phyloP scores from a whole-genome alignment of 1,140 invertebrate genomes.

The Planococcus citri region DNA sequence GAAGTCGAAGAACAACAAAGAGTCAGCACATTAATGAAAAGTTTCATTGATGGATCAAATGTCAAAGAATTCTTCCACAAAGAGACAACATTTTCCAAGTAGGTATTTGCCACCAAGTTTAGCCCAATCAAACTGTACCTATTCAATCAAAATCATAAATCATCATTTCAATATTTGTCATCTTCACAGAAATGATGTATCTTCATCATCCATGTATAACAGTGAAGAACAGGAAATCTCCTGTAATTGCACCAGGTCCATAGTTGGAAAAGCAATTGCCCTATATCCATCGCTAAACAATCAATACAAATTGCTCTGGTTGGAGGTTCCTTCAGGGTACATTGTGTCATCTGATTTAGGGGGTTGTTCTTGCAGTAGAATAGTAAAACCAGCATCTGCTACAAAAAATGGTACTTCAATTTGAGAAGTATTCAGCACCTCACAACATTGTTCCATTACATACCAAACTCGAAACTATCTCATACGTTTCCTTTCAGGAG shows the following conservation, averaged over 20 bases:
- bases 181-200: neutral
- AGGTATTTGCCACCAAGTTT: too few species aligned
- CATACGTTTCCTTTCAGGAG: neutral
- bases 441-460: too few species aligned
- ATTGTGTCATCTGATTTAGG: conserved; percentile 1
- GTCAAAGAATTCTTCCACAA: conserved; percentile 44
- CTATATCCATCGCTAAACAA: neutral
- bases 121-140: too few species aligned
- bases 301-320: conserved; percentile 9
- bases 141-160: too few species aligned
- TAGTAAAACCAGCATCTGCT: neutral
- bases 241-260: neutral
- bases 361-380: neutral
- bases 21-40: conserved; percentile 45
- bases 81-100: neutral
- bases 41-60: conserved; percentile 41
- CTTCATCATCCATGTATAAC: neutral
- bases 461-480: too few species aligned
- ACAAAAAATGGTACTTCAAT: neutral
- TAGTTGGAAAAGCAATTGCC: neutral
- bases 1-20: conserved; percentile 39
- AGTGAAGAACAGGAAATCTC: neutral
- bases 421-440: too few species aligned
- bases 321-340: neutral
- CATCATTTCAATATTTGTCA: neutral